phyloP scores from a whole-genome alignment of 2,888 invertebrate genomes.

The Tipula helvola region DNA sequence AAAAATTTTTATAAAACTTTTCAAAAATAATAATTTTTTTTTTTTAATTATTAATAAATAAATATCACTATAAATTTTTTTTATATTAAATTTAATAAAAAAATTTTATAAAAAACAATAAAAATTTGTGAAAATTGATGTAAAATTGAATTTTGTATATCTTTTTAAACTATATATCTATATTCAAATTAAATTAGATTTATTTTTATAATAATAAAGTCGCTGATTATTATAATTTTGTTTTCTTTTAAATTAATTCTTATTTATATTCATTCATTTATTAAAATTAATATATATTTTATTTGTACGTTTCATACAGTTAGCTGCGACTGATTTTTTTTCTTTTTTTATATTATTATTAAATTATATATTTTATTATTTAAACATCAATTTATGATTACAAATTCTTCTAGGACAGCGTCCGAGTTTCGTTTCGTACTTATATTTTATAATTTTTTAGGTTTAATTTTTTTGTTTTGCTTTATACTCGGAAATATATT shows the following conservation, averaged over 20 bases:
- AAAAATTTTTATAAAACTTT: neutral
- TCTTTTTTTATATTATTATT: neutral
- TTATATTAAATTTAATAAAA: neutral
- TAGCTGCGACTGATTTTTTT: constrained; percentile 6
- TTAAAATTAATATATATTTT: neutral
- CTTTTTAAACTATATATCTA: neutral
- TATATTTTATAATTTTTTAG: neutral
- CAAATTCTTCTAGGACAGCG: constrained; percentile 7
- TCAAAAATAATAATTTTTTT: neutral
- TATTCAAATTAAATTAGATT: neutral
- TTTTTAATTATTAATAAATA: neutral
- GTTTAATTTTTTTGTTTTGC: neutral
- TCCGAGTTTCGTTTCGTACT: constrained; percentile 9
- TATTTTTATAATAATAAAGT: neutral
- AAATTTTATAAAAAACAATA: neutral
- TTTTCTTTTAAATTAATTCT: neutral
- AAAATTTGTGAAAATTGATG: neutral
- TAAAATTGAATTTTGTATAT: neutral
- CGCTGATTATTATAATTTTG: neutral
- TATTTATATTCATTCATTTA: neutral
- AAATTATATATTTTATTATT: neutral
- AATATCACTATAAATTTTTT: neutral
- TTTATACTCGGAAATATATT: neutral
- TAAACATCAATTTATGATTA: constrained; percentile 4
- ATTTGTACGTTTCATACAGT: constrained; percentile 8